Evolutionary conservation across 2,888 invertebrate species (phyloP), one percentile per base, ranked within the genome.

Genomic region (Physocephala rufipes): DNA sequence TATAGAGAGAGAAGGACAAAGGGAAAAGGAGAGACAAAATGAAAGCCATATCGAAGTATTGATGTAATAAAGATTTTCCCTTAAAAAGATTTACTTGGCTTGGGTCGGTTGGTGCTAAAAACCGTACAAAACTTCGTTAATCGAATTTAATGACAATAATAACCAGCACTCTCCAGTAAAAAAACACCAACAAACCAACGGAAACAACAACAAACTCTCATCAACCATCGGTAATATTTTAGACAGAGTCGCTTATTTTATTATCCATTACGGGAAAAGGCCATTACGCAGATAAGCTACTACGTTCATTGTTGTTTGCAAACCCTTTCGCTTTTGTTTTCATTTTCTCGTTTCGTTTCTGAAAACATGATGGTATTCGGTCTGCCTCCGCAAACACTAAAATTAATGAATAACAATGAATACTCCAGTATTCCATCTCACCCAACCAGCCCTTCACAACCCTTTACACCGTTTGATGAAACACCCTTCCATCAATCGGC

Each of bases 321-420:
- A 79, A 76, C 80, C 78, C 80, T 79, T 80, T 79, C 78, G 79
- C 75, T n/a, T 63, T 13, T 53, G 67, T 62, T n/a, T 68, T 66
- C 59, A 28, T 26, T 51, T 36, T 66, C 9, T 49, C 49, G 3
- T 28, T 15, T 58, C 26, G 28, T 58, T 13, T 12, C 28, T 16
- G 26, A 24, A 9, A 61, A 36, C 45, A 65, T 55, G 62, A 16
- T 24, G 45, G n/a, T n/a, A n/a, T n/a, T 43, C 67, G 43, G 55
- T 43, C 36, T 58, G 58, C 59, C 58, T 77, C 78, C 75, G 79
- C 78, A 80, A 82, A 82, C 80, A 82, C 81, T 80, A 81, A 82
- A 83, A 82, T 83, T 83, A 82, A 83, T 82, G 83, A 82, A 82
- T 79, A 82, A 81, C 82, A 82, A 79, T 58, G 28, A 58, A n/a